A percentile compares a stretch with the other conserved stretches of the same genome.
Conservation (phyloP, 2,113 vertebrate species). For the Lycaon pictus region DNA sequence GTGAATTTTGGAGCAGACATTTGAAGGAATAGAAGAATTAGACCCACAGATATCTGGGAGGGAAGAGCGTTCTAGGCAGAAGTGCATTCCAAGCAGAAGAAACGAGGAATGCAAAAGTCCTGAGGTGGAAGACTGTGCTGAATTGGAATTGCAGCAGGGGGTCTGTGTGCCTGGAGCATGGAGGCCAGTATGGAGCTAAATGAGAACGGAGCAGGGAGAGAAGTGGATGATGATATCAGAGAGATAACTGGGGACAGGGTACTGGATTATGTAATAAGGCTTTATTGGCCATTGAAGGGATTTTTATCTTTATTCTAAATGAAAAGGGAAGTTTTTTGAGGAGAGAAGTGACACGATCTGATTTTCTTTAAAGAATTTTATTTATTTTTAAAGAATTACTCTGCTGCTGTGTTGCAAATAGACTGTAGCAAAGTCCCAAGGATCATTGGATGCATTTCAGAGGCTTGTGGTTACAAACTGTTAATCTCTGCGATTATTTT, state of each 20-base stretch:
- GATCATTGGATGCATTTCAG: not conserved
- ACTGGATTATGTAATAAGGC: not conserved
- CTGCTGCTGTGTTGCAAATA: not conserved
- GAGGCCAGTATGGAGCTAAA: not conserved
- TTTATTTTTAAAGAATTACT: slow-evolving; percentile 13
- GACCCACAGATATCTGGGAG: not conserved
- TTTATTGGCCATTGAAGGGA: not conserved
- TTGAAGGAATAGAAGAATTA: not conserved
- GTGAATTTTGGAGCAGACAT: not conserved
- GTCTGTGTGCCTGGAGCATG: not conserved
- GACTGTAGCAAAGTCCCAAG: not conserved
- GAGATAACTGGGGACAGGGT: not conserved
- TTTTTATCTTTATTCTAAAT: not conserved
- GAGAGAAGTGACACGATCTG: not conserved
- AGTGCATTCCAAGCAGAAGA: not conserved
- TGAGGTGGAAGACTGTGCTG: not conserved
- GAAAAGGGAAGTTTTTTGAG: not conserved
- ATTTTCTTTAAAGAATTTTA: not conserved
- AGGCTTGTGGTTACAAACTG: not conserved
- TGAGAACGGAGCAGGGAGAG: not conserved
- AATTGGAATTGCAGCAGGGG: not conserved
- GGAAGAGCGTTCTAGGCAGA: not conserved
- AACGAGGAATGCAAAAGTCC: not conserved
- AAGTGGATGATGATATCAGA: not conserved
- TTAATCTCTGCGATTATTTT: not conserved